These are phyloP conservation scores for Rhinogobius similis DNA, from an alignment of 2,113 vertebrate genomes.

Conservation along the genomic window DNA sequence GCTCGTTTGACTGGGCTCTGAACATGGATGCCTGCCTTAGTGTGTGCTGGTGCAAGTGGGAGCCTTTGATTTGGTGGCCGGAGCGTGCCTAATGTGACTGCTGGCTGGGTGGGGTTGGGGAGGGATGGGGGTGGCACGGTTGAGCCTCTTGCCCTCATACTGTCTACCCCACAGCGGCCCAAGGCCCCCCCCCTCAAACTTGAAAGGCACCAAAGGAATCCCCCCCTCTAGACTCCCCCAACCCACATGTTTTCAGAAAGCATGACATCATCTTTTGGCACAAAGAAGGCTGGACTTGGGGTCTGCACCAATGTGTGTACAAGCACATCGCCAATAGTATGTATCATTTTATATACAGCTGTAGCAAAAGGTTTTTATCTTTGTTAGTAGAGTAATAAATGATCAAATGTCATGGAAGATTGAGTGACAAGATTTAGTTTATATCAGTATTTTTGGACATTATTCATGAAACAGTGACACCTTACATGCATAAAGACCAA, in stretches of 20 bases:
- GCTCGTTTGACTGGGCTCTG: conserved; percentile 57
- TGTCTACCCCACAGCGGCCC: conserved; percentile 67
- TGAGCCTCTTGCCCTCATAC: conserved; percentile 70
- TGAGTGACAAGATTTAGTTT: no score
- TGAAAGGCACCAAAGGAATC: conserved; percentile 75
- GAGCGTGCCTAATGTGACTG: conserved; percentile 82
- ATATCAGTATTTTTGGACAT: no score
- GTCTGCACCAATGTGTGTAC: conserved; percentile 53
- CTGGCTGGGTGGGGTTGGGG: conserved; percentile 59
- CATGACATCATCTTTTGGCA: conserved; percentile 76
- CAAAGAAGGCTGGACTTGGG: conserved; percentile 65
- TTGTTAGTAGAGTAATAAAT: not conserved
- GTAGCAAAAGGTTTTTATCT: not conserved
- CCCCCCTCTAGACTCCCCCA: conserved; percentile 42
- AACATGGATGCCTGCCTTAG: conserved; percentile 31
- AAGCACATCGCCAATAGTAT: conserved; percentile 32
- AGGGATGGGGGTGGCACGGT: conserved; percentile 40
- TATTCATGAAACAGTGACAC: no score
- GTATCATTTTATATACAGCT: no score
- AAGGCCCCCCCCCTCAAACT: conserved; percentile 71
- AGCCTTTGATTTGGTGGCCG: conserved; percentile 82
- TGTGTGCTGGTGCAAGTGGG: conserved; percentile 34
- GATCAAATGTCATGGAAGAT: not conserved
- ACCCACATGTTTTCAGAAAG: conserved; percentile 70
- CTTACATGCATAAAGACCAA: no score